These are phyloP conservation scores for Nomada ferruginata DNA, from an alignment of 2,888 invertebrate genomes.

Conservation along the genomic window DNA sequence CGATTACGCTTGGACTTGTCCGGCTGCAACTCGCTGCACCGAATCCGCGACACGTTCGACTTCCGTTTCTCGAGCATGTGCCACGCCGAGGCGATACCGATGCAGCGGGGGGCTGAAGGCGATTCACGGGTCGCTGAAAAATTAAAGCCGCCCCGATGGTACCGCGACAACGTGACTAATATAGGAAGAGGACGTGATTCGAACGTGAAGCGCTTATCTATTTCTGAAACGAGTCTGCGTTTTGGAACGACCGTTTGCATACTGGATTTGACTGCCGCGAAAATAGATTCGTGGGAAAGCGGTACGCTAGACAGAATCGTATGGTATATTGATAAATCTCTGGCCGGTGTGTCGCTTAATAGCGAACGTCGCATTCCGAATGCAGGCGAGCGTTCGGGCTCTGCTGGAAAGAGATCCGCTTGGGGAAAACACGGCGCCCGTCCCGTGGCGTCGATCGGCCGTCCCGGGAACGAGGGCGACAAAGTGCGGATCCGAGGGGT, in stretches of 20 bases:
- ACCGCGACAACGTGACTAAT: constrained; percentile 38
- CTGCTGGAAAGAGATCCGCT: constrained; percentile 35
- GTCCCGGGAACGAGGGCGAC: not conserved
- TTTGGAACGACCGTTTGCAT: constrained; percentile 52
- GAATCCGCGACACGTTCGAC: constrained; percentile 70
- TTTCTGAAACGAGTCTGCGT: constrained; percentile 44
- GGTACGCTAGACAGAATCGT: constrained; percentile 42
- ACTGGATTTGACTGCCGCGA: constrained; percentile 46
- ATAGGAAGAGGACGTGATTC: constrained; percentile 33
- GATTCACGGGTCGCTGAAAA: constrained; percentile 3
- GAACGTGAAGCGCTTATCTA: constrained; percentile 46
- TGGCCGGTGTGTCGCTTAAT: constrained; percentile 29
- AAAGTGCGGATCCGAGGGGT: not conserved
- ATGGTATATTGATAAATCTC: constrained; percentile 60
- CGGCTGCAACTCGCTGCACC: constrained; percentile 75
- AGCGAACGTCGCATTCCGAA: not conserved
- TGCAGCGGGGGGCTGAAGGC: not conserved
- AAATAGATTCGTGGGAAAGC: constrained; percentile 51
- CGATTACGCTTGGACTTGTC: constrained; percentile 80
- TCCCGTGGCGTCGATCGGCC: too few species aligned
- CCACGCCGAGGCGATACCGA: constrained; percentile 17
- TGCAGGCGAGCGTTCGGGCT: constrained; percentile 20
- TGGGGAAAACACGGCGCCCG: too few species aligned
- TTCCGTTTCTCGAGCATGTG: too few species aligned
- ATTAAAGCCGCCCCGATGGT: not conserved